phyloP scores from a whole-genome alignment of 2,797 vertebrate species.

The Acipenser ruthenus region DNA sequence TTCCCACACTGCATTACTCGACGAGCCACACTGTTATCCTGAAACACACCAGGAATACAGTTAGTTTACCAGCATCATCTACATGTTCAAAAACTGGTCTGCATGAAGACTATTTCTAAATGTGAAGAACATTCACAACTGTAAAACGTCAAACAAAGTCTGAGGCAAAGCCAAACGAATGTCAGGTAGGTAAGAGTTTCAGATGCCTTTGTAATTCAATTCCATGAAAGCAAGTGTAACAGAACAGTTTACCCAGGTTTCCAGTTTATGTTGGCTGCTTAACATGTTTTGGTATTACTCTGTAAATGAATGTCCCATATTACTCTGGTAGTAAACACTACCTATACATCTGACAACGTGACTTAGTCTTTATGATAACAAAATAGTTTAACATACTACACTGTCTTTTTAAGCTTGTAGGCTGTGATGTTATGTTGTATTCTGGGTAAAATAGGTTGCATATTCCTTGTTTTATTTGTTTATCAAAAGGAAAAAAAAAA shows the following conservation, averaged over 20 bases:
- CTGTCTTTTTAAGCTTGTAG: too few relatives aligned
- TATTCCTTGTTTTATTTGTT: not conserved
- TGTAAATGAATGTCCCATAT: too few relatives aligned
- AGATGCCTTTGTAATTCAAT: too few relatives aligned
- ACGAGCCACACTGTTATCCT: conserved; percentile 55
- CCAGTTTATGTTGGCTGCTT: too few relatives aligned
- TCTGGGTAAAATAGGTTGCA: too few relatives aligned
- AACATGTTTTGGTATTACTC: too few relatives aligned
- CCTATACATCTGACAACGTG: not conserved
- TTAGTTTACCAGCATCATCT: not conserved
- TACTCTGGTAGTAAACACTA: not conserved
- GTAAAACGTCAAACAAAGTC: not conserved
- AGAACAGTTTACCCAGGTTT: too few relatives aligned
- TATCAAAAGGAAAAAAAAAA: not conserved
- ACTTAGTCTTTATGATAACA: not conserved
- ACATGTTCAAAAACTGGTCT: too few relatives aligned
- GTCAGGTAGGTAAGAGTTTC: too few relatives aligned
- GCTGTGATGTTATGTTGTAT: too few relatives aligned
- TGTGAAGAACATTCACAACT: not conserved
- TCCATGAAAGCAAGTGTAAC: too few relatives aligned
- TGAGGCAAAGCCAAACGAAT: not conserved
- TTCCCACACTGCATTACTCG: conserved; percentile 46
- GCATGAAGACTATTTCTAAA: not conserved
- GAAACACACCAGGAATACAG: conserved; percentile 2
- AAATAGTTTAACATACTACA: too few relatives aligned